Evolutionary conservation across 2,113 vertebrate genomes (phyloP), one percentile per base, ranked within the genome.

Genomic region (Dendrocopos noguchii): DNA sequence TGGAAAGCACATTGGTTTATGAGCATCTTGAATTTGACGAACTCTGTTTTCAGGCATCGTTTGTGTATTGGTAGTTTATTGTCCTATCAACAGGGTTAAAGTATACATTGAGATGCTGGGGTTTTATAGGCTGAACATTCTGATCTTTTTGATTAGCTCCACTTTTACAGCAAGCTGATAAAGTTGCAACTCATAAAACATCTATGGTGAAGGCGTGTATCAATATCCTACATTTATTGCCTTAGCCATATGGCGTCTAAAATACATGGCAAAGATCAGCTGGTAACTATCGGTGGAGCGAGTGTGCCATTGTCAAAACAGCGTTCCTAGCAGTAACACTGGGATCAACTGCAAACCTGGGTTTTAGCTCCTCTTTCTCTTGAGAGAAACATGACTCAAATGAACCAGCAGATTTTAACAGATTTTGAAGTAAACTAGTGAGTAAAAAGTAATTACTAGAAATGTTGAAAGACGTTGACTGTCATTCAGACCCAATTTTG

Each of bases 391-490:
- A 93, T 91, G 4, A 71, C 85, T 56, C 4, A 80, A 93, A 90
- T 25, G 82, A 82, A 91, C 80, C 77, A 94, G 28, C 57, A 94
- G 84, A 94, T 77, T 95, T 96, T 46, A 95, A 72, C 27, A 76
- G 78, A 89, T 74, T 94, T 89, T 73, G 71, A 72, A 92, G 74
- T 91, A 57, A 94, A 94, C 75, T 66, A 74, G 76, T 88, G 74
- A 92, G 61, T 87, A 95, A 87, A 87, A 95, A 96, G 33, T 93
- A 81, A 93, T 95, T 92, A 84, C 63, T 82, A 89, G 97, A 95
- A 95, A 91, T 87, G 80, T 91, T 93, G 89, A 74, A 97, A 96
- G 96, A 74, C 83, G 88, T 72, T 67, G 90, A 77, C 44, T 86
- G 80, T 80, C 77, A 92, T 96, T 95, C 93, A 92, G 95, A 94